Percentiles rank a stretch among this genome's conserved stretches.
Conservation (phyloP, 2,797 vertebrate species). For the Rhodeus uyekii region DNA sequence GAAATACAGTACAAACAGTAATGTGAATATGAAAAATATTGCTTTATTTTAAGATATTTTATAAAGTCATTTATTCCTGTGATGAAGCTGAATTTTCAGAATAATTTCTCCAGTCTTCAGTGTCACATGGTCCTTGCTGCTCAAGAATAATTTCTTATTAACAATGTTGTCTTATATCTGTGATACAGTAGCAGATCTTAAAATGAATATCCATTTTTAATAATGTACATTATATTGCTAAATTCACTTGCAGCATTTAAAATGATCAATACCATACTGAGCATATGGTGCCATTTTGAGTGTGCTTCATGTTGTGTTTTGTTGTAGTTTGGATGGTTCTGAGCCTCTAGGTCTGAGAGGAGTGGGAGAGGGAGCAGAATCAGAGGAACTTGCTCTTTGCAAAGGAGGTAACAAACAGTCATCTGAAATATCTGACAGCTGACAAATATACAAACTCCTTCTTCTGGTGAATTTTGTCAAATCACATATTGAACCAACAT, state of each 20-base stretch:
- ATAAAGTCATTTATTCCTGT: not conserved
- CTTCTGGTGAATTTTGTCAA: not conserved
- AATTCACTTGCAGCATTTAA: not conserved
- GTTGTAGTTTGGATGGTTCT: constrained; percentile 67
- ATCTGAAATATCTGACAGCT: not conserved
- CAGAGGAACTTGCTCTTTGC: constrained; percentile 71
- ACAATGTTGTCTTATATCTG: not conserved
- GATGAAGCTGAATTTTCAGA: not conserved
- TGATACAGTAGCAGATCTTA: not conserved
- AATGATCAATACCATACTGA: not conserved
- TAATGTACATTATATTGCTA: not conserved
- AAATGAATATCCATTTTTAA: not conserved
- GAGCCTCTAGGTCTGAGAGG: constrained; percentile 65
- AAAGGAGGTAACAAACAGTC: constrained; percentile 68
- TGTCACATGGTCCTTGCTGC: not conserved
- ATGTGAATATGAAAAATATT: not conserved
- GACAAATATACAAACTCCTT: not conserved
- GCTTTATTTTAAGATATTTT: not conserved
- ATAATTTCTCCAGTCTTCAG: not conserved
- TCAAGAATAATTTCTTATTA: not conserved
- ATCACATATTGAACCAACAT: not conserved
- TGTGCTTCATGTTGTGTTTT: constrained; percentile 48
- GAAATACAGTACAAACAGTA: not conserved
- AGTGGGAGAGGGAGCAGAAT: constrained; percentile 76
- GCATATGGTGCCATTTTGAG: not conserved